phyloP scores from a whole-genome alignment of 2,113 vertebrate species.

The Mastomys coucha region DNA sequence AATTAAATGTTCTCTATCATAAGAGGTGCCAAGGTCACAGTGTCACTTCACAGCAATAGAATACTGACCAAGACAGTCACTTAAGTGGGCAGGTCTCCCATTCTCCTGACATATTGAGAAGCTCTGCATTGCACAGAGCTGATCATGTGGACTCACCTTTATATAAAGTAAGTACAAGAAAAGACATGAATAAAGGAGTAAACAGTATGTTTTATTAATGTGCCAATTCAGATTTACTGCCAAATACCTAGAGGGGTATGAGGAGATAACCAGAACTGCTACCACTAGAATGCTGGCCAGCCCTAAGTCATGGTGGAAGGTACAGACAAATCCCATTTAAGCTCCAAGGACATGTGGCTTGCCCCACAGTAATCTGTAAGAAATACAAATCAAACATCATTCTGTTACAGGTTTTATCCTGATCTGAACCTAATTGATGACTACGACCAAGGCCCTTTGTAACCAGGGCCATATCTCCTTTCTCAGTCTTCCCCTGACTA shows the following conservation, averaged over 20 bases:
- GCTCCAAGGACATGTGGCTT: background rate
- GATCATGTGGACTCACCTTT: background rate
- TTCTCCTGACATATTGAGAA: background rate
- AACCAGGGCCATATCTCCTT: background rate
- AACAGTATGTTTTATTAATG: background rate
- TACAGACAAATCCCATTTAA: background rate
- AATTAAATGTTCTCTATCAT: background rate
- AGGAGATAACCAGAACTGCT: background rate
- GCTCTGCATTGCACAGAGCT: rapidly evolving
- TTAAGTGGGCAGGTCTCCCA: background rate
- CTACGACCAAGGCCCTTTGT: no score
- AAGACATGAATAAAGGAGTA: background rate
- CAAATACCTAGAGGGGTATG: background rate
- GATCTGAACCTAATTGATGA: background rate
- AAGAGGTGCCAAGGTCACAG: background rate
- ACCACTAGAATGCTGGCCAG: background rate
- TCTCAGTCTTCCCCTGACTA: background rate
- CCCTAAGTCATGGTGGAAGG: background rate
- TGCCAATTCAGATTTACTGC: background rate
- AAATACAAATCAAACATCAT: background rate
- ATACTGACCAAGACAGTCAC: background rate
- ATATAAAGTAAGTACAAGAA: background rate
- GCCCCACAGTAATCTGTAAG: background rate
- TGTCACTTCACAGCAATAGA: background rate
- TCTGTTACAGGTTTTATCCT: background rate